Conservation (phyloP, 2,888 invertebrate species). For the Tetragonisca angustula region DNA sequence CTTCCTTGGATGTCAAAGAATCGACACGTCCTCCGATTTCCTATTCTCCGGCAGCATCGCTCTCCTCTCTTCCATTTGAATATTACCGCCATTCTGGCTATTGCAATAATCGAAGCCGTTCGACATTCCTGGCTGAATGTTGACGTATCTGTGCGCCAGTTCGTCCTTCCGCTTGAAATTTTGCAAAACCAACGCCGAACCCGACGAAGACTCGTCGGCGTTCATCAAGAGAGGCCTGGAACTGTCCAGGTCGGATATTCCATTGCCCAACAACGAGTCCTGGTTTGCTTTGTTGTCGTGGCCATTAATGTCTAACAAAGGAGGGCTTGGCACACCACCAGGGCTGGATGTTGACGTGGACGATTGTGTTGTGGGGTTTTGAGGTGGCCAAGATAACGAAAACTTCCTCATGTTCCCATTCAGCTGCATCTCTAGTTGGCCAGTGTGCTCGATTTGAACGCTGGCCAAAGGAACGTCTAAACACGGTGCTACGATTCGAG, state of each 20-base stretch:
- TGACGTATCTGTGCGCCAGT: slow-evolving; percentile 73
- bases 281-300: slow-evolving; percentile 60
- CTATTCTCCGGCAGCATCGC: slow-evolving; percentile 50
- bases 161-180: slow-evolving; percentile 49
- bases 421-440: slow-evolving; percentile 86
- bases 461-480: slow-evolving; percentile 91
- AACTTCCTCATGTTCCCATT: slow-evolving; percentile 84
- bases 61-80: slow-evolving; percentile 64
- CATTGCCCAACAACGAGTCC: slow-evolving; percentile 44
- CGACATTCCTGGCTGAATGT: slow-evolving; percentile 73
- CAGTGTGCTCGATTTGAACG: slow-evolving; percentile 89
- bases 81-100: slow-evolving; percentile 25
- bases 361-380: slow-evolving; percentile 15
- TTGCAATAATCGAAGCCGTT: not conserved
- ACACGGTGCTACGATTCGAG: slow-evolving; percentile 91
- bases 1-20: slow-evolving; percentile 64
- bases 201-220: not conserved
- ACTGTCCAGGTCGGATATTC: slow-evolving; percentile 58
- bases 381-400: slow-evolving; percentile 76
- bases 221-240: slow-evolving; percentile 60
- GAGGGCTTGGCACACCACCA: slow-evolving; percentile 53
- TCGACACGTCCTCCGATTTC: slow-evolving; percentile 64
- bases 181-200: slow-evolving; percentile 1
- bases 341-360: slow-evolving; percentile 29
- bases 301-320: slow-evolving; percentile 68